These are phyloP conservation scores for Leptinotarsa peninsularis DNA, from an alignment of 2,888 invertebrate genomes.

Conservation along the genomic window DNA sequence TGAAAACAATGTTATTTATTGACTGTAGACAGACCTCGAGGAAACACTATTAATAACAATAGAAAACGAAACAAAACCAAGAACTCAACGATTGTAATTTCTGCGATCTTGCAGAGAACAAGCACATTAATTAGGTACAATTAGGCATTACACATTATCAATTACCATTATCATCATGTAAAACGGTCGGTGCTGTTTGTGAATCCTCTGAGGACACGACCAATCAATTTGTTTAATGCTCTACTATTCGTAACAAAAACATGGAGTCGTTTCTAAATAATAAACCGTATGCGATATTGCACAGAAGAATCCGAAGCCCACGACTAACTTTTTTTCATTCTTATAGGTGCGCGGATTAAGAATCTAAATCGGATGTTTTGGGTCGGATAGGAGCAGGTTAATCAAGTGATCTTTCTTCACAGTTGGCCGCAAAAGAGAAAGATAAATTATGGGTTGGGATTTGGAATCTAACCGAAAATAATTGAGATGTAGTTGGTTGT, in stretches of 20 bases:
- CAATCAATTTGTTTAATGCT: conserved; percentile 54
- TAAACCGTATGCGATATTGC: conserved; percentile 13
- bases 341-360: conserved; percentile 4
- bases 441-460: conserved; percentile 50
- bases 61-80: too few species aligned
- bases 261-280: conserved; percentile 33
- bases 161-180: conserved; percentile 56
- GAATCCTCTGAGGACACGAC: conserved; percentile 53
- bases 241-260: conserved; percentile 52
- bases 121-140: conserved; percentile 52
- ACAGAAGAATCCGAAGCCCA: neutral
- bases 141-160: conserved; percentile 53
- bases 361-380: conserved; percentile 1
- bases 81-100: conserved; percentile 21
- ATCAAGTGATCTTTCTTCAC: conserved; percentile 52
- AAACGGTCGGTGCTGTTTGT: conserved; percentile 54
- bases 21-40: too few species aligned
- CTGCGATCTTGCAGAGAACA: conserved; percentile 36
- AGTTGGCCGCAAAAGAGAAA: conserved; percentile 43
- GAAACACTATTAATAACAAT: too few species aligned
- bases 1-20: too few species aligned
- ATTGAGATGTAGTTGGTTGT: conserved; percentile 27
- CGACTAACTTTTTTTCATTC: neutral
- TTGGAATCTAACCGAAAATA: conserved; percentile 52
- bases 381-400: conserved; percentile 43